Evolutionary conservation across 2,797 vertebrate species (phyloP).

Genomic region (Xenops minutus): DNA sequence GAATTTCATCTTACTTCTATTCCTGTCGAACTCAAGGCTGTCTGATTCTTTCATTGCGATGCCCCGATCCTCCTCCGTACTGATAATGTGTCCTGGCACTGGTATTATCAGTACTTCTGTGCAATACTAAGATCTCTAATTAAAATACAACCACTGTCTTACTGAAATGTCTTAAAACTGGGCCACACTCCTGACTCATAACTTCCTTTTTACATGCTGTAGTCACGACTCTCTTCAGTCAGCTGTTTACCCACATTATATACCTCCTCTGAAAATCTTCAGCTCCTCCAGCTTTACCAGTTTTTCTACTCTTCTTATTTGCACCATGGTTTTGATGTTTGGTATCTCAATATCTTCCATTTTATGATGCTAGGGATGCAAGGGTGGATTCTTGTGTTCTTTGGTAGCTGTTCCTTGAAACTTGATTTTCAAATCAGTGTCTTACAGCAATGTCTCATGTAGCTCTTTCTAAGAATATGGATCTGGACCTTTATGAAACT

Average conservation of each 20-base stretch:
- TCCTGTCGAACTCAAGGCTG: constrained; percentile 38
- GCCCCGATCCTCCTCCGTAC: neutral
- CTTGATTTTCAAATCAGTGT: neutral
- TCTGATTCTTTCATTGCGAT: neutral
- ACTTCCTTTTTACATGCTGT: neutral
- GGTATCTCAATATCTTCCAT: neutral
- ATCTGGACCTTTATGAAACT: neutral
- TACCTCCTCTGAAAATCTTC: neutral
- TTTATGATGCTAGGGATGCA: neutral
- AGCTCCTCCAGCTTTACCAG: neutral
- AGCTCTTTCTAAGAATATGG: neutral
- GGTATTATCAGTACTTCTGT: neutral
- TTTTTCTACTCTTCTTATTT: neutral
- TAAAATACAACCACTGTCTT: neutral
- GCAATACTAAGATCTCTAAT: neutral
- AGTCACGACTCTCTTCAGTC: neutral
- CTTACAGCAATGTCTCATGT: neutral
- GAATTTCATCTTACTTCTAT: constrained; percentile 59
- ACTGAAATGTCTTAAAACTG: neutral
- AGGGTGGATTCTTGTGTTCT: neutral
- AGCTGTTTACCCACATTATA: neutral
- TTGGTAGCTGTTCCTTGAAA: neutral
- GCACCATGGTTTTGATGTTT: neutral
- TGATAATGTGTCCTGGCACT: neutral
- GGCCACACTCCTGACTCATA: neutral